Evolutionary conservation across 92 coral and sea anemone genomes (phyloP), one percentile per base, ranked within the genome.

Genomic region (Virgularia gustaviana): DNA sequence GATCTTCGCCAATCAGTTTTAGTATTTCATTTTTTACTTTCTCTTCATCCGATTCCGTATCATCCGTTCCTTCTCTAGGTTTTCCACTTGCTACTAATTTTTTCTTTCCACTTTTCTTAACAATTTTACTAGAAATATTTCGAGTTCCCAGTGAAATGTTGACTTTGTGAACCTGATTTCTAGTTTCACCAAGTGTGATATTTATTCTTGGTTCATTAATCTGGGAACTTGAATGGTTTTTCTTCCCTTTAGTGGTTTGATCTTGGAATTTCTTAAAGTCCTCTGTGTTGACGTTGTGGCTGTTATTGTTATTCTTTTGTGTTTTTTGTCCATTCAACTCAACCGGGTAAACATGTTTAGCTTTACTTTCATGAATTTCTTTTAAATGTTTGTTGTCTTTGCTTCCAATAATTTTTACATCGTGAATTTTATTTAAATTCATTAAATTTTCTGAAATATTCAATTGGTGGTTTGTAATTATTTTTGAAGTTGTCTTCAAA

Each of bases 11-110:
- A 33, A 68, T 49, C 20, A 68, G 62, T 49, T 68, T 49, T 49
- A 68, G 36, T 49, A 68, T 68, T 49, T 68, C 75, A 32, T 68
- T 68, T 51, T 49, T 68, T 5, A 68, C 75, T 18, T 68, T 68
- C 55, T 68, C 75, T 28, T 68, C 75, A 32, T 31, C 45, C 5
- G 29, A 43, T 68, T 68, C 31, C 18, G 12, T 47, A 7, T 49
- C 41, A 20, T 68, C 16, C 42, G 12, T 18, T 24, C 51, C 51
- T 3, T 32, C 25, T 35, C 28, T 15, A 15, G 31, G 22, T 28
- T 12, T 65, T 65, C 33, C 51, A 42, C 11, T 32, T n/a, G n/a
- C n/a, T n/a, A n/a, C n/a, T n/a, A n/a, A n/a, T n/a, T n/a, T 33
- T 47, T 19, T 13, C 6, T 45, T 28, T 9, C 20, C 7, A 12